phyloP scores from a whole-genome alignment of 2,797 vertebrate genomes.

The Sphaeramia orbicularis region DNA sequence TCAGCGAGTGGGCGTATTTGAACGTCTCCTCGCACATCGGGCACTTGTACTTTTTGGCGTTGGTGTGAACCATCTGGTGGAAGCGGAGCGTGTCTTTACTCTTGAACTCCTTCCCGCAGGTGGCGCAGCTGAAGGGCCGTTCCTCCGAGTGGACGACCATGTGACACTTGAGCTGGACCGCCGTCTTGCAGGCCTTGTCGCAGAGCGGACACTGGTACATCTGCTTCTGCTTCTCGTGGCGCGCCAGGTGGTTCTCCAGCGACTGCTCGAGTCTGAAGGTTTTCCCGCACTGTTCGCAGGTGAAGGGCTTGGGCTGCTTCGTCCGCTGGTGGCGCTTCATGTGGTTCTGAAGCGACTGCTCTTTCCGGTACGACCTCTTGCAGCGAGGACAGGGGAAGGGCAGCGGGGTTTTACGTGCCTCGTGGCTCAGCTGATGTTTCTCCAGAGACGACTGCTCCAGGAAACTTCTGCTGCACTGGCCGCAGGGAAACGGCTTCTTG shows the following conservation, averaged over 20 bases:
- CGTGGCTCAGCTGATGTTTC: slow-evolving; percentile 62
- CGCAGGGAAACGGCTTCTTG: slow-evolving; percentile 80
- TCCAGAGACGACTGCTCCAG: slow-evolving; percentile 70
- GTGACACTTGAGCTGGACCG: slow-evolving; percentile 74
- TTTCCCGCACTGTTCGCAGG: slow-evolving; percentile 78
- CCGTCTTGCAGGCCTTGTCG: slow-evolving; percentile 75
- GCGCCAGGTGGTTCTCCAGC: slow-evolving; percentile 76
- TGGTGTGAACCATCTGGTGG: slow-evolving; percentile 83
- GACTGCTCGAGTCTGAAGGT: slow-evolving; percentile 71
- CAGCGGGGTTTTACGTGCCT: slow-evolving; percentile 40
- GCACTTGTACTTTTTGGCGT: slow-evolving; percentile 75
- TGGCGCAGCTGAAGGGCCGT: slow-evolving; percentile 78
- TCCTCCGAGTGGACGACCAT: slow-evolving; percentile 80
- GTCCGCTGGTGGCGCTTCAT: slow-evolving; percentile 64
- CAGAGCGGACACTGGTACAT: slow-evolving; percentile 70
- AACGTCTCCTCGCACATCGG: slow-evolving; percentile 74
- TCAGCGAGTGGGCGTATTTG: slow-evolving; percentile 76
- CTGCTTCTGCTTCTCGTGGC: slow-evolving; percentile 75
- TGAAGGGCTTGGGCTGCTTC: slow-evolving; percentile 72
- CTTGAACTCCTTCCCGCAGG: slow-evolving; percentile 84
- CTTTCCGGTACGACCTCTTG: slow-evolving; percentile 69
- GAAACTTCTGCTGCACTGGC: slow-evolving; percentile 82
- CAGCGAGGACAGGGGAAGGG: slow-evolving; percentile 74
- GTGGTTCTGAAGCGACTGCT: slow-evolving; percentile 77
- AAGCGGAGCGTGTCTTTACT: slow-evolving; percentile 82